Base-by-base conservation (phyloP, 2,888 invertebrate species). In the Phalera bucephala region DNA sequence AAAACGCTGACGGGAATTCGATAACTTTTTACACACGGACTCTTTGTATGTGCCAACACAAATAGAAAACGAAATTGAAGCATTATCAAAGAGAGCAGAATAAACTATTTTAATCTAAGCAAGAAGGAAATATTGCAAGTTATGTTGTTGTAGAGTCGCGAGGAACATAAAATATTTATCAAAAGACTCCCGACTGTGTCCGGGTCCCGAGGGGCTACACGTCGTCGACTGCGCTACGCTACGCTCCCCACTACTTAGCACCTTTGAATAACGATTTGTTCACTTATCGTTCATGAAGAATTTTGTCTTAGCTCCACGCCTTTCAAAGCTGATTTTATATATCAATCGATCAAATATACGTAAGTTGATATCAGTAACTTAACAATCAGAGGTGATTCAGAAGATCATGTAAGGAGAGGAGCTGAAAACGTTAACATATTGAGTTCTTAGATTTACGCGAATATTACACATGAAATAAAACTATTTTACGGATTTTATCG, bases 161-260 rank as follows among this genome's bases (percentile, higher is more conserved):
- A 71, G 70, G 60, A 74, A 71, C 77, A 84, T 88, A 80, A 84
- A 87, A 87, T 87, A 88, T 89, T 86, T 87, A 89, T 86, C 87
- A 87, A 88, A 89, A 79, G 83, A 78, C 66, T 82, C 72, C 71
- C 76, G 78, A 60, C 71, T 68, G 72, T 69, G 76, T 64, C 58
- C 54, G 53, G 46, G 58, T 74, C 79, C 69, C 75, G 37, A 38
- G 79, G 69, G 80, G 58, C 53, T 45, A 54, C 50, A 38, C 57
- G 54, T 51, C 55, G 59, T 45, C 55, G 52, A 49, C 59, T 56
- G 44, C 59, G 53, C 63, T 70, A 41, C 64, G 60, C 63, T 71
- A 42, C 63, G 61, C 72, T 69, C 63, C 71, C 66, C 68, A 67
- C 72, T 72, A 72, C 77, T 81, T 76, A 80, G 69, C 83, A 78